Evolutionary conservation across 2,113 vertebrate species (phyloP).

Genomic region (Tinamus guttatus): DNA sequence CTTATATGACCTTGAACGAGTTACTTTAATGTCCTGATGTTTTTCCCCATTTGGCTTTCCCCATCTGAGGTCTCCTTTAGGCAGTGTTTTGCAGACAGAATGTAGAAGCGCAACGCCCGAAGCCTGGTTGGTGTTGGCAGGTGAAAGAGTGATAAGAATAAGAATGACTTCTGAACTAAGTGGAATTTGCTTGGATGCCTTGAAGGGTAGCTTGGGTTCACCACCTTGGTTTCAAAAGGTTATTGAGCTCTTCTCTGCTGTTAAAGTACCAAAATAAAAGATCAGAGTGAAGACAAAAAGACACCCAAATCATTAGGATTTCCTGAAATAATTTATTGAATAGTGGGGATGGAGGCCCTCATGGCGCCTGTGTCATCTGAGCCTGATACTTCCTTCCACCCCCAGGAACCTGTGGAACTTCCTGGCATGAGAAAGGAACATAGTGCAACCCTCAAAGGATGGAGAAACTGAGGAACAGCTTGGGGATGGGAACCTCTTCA

Average conservation of each 20-base stretch:
- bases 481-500: neutral
- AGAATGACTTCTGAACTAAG: neutral
- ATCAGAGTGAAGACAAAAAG: neutral
- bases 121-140: neutral
- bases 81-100: neutral
- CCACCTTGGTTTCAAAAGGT: neutral
- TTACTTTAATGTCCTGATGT: neutral
- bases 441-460: neutral
- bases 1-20: neutral
- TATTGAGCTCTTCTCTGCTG: neutral
- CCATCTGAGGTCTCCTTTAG: neutral
- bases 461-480: neutral
- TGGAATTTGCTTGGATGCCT: neutral
- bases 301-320: neutral
- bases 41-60: neutral
- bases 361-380: neutral
- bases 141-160: neutral
- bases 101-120: neutral
- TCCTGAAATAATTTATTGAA: neutral
- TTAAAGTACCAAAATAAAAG: neutral
- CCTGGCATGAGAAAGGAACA: neutral
- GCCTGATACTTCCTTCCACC: neutral
- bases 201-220: neutral
- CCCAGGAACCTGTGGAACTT: neutral
- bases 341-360: neutral